phyloP scores from a whole-genome alignment of 2,113 vertebrate genomes.

The Ranitomeya variabilis region DNA sequence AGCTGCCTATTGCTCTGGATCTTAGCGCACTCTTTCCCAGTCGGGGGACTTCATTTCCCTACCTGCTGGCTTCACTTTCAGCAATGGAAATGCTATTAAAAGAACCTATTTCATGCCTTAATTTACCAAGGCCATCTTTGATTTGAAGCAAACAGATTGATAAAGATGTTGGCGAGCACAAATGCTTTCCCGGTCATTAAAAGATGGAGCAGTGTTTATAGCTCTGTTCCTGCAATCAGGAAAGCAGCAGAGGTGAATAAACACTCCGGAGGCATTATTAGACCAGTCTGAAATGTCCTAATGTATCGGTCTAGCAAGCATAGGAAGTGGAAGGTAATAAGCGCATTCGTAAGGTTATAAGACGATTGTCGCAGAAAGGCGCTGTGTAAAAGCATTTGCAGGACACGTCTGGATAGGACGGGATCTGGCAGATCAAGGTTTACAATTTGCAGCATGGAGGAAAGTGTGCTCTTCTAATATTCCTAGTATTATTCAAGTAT shows the following conservation, averaged over 20 bases:
- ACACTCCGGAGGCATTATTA: background rate
- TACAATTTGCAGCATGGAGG: background rate
- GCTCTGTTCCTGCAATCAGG: constrained; percentile 9
- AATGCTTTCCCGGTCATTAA: constrained; percentile 30
- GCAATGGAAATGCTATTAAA: constrained; percentile 44
- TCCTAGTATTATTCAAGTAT: too few relatives aligned
- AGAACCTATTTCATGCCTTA: constrained; percentile 44
- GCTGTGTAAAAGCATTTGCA: background rate
- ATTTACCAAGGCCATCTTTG: constrained; percentile 45
- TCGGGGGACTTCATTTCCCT: constrained; percentile 35
- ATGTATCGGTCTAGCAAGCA: background rate
- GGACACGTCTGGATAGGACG: background rate
- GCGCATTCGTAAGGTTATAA: background rate
- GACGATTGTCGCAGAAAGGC: background rate
- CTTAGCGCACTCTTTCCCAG: constrained; percentile 3
- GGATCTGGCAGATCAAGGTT: background rate
- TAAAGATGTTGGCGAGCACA: constrained; percentile 35
- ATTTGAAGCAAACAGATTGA: constrained; percentile 39
- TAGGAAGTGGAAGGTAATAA: background rate
- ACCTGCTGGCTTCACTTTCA: constrained; percentile 41
- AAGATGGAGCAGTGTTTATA: constrained; percentile 23
- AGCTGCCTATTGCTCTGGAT: constrained; percentile 12
- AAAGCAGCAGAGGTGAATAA: constrained; percentile 27
- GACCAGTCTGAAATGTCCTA: background rate
- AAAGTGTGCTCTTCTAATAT: background rate